phyloP scores from a whole-genome alignment of 2,888 invertebrate genomes.

The Lepas anatifera region DNA sequence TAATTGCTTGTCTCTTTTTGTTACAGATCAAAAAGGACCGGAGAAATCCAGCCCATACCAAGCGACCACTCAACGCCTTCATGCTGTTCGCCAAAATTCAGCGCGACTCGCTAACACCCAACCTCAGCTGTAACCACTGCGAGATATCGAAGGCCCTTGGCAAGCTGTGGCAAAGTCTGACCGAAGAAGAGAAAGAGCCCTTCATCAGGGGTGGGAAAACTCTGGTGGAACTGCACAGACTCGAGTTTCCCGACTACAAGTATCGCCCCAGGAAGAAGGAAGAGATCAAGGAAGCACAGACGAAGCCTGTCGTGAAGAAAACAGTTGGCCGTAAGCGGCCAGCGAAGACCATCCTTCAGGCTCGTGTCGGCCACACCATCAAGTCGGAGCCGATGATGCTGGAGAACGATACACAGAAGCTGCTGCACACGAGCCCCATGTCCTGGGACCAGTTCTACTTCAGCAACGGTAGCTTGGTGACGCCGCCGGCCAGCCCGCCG shows the following conservation, averaged over 20 bases:
- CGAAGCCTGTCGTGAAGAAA: not conserved
- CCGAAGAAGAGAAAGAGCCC: conserved; percentile 13
- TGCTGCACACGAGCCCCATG: no score
- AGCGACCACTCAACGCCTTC: conserved; percentile 18
- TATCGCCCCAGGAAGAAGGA: conserved; percentile 18
- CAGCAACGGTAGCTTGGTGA: no score
- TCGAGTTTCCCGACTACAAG: conserved; percentile 19
- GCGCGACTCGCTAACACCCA: conserved; percentile 14
- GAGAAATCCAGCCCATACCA: conserved; percentile 12
- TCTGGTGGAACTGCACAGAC: conserved; percentile 14
- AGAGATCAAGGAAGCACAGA: not conserved
- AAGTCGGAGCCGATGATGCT: no score
- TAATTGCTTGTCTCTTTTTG: no score
- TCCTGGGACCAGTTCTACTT: not conserved
- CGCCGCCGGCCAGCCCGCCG: not conserved
- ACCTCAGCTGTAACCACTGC: conserved; percentile 10
- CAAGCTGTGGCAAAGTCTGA: conserved; percentile 16
- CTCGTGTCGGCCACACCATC: no score
- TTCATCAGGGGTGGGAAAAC: conserved; percentile 17
- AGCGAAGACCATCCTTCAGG: no score
- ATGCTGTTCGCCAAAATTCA: conserved; percentile 19
- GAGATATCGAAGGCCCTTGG: conserved; percentile 19
- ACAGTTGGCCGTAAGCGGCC: not conserved
- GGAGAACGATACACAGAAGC: no score
- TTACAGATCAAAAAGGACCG: conserved; percentile 1